phyloP scores from a whole-genome alignment of 1,140 invertebrate genomes.

The Drosophila yakuba region DNA sequence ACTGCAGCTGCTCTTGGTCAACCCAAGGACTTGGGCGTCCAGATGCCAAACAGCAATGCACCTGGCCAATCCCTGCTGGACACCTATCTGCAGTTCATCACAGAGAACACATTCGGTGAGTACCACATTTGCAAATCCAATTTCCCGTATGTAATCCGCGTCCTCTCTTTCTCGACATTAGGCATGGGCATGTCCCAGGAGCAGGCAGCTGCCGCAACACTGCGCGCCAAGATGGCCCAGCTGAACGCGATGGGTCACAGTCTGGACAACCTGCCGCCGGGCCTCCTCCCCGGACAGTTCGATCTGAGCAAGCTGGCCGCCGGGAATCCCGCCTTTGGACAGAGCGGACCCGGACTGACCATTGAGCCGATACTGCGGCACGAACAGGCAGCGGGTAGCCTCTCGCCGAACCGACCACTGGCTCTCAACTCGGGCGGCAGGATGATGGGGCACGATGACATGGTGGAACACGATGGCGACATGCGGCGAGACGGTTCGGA shows the following conservation, averaged over 20 bases:
- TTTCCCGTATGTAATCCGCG: not conserved
- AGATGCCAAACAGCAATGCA: slow-evolving; percentile 83
- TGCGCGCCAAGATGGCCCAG: slow-evolving; percentile 90
- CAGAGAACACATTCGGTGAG: slow-evolving; percentile 90
- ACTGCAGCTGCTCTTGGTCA: slow-evolving; percentile 80
- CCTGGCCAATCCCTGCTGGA: slow-evolving; percentile 91
- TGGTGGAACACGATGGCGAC: slow-evolving; percentile 55
- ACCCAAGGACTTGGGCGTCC: slow-evolving; percentile 81
- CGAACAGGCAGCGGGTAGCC: slow-evolving; percentile 51
- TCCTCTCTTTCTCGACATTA: slow-evolving; percentile 1
- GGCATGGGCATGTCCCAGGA: slow-evolving; percentile 86
- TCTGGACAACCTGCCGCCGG: slow-evolving; percentile 85
- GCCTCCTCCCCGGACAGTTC: slow-evolving; percentile 75
- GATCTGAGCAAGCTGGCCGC: slow-evolving; percentile 77
- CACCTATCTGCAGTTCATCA: slow-evolving; percentile 93
- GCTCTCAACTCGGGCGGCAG: slow-evolving; percentile 53
- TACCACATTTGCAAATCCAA: not conserved
- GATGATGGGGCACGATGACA: slow-evolving; percentile 42
- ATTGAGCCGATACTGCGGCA: slow-evolving; percentile 76
- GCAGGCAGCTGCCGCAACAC: slow-evolving; percentile 86
- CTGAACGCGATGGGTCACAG: slow-evolving; percentile 88
- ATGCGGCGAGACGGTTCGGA: slow-evolving; percentile 71
- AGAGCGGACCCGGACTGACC: slow-evolving; percentile 53
- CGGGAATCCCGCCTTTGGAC: slow-evolving; percentile 44
- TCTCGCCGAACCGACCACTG: slow-evolving; percentile 56